phyloP scores from a whole-genome alignment of 2,888 invertebrate species.

The Erebia ligea region DNA sequence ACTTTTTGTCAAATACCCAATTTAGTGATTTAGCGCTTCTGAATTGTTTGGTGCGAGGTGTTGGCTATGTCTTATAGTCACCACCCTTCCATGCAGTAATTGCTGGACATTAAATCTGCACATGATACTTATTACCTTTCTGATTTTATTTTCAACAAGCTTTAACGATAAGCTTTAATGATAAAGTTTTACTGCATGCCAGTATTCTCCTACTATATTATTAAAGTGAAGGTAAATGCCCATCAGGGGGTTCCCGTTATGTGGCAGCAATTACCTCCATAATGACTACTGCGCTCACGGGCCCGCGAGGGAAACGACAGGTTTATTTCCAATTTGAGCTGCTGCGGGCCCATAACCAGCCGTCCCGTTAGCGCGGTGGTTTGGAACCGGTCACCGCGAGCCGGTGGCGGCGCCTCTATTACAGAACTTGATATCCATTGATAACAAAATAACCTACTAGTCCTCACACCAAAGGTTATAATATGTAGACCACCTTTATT shows the following conservation, averaged over 20 bases:
- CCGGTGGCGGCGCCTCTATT: neutral
- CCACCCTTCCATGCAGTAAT: too few relatives aligned
- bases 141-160: too few relatives aligned
- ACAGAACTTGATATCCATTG: neutral
- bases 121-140: too few relatives aligned
- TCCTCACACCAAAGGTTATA: too few relatives aligned
- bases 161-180: too few relatives aligned
- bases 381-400: constrained; percentile 11
- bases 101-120: too few relatives aligned
- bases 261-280: constrained; percentile 17
- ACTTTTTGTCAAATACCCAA: too few relatives aligned
- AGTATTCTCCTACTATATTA: neutral
- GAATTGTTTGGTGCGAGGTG: too few relatives aligned
- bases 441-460: too few relatives aligned
- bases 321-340: constrained; percentile 30
- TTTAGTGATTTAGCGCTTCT: too few relatives aligned
- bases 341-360: constrained; percentile 22
- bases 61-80: too few relatives aligned
- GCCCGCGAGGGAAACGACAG: constrained; percentile 19
- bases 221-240: neutral
- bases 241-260: constrained; percentile 23
- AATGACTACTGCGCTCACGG: constrained; percentile 8
- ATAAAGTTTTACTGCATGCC: neutral
- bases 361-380: constrained; percentile 28
- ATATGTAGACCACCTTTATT: too few relatives aligned